Percentiles rank a stretch among this genome's conserved stretches.
phyloP scores from a whole-genome alignment of 2,113 vertebrate genomes.

The Leucopternis melanops region DNA sequence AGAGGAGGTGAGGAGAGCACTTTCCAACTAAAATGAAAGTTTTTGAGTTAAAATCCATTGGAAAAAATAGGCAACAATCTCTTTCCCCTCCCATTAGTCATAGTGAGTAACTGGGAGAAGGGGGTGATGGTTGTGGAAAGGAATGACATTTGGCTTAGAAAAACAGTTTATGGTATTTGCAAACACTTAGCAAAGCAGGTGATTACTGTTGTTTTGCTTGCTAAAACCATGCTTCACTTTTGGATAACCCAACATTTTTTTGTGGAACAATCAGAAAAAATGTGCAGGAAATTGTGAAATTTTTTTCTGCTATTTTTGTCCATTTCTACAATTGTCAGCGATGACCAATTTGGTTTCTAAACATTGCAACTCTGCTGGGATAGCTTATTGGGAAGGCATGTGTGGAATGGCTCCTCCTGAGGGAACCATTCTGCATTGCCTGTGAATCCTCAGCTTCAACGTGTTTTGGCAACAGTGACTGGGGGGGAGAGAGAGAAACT shows the following conservation, averaged over 20 bases:
- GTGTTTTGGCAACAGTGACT: neutral
- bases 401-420: conserved; percentile 12
- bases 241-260: neutral
- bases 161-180: conserved; percentile 15
- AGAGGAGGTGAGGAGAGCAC: neutral
- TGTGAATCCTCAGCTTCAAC: conserved; percentile 8
- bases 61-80: neutral
- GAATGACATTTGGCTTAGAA: conserved; percentile 34
- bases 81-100: conserved; percentile 29
- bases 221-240: conserved; percentile 37
- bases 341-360: conserved; percentile 36
- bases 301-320: conserved; percentile 32
- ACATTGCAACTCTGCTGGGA: neutral
- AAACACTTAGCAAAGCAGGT: conserved; percentile 42
- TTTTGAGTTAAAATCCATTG: neutral
- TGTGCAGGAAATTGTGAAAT: conserved; percentile 30
- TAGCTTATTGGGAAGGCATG: conserved; percentile 22
- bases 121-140: conserved; percentile 24
- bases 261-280: conserved; percentile 25
- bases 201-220: conserved; percentile 47
- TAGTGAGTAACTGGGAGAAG: conserved; percentile 40
- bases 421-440: neutral
- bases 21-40: neutral
- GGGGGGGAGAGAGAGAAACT: neutral
- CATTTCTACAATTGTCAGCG: neutral